These are phyloP conservation scores for Cisticola juncidis DNA, from an alignment of 2,113 vertebrate genomes.

Conservation along the genomic window DNA sequence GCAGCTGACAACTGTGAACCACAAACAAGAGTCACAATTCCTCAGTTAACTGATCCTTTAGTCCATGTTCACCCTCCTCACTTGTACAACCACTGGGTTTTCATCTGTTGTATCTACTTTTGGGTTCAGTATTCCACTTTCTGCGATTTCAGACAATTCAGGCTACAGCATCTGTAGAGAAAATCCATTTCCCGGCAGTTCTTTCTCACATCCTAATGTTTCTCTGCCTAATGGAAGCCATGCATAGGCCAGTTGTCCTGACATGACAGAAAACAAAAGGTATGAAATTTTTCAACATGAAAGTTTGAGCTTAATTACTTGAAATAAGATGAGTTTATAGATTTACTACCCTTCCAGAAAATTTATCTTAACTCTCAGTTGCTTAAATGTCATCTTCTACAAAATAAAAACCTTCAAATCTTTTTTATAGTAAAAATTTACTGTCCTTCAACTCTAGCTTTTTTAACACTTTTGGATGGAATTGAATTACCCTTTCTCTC, in stretches of 20 bases:
- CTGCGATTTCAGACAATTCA: neutral
- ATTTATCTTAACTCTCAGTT: neutral
- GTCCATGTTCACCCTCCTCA: rapidly evolving
- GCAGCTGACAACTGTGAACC: neutral
- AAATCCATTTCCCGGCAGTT: neutral
- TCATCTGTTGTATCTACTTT: rapidly evolving
- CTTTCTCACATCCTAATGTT: neutral
- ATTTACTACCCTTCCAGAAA: neutral
- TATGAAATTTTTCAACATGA: neutral
- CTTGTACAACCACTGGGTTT: neutral
- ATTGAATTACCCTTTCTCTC: neutral
- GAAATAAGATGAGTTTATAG: neutral
- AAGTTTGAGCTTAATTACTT: neutral
- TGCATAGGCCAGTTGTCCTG: neutral
- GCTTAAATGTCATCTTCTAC: neutral
- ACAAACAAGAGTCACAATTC: neutral
- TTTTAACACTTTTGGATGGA: neutral
- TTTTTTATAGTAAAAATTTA: neutral
- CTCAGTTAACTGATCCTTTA: rapidly evolving
- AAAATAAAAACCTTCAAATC: neutral
- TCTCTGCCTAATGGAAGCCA: neutral
- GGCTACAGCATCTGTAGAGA: neutral
- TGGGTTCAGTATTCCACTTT: neutral
- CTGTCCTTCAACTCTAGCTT: neutral
- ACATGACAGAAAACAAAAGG: neutral